These are phyloP conservation scores for Columbina picui DNA, from an alignment of 2,113 vertebrate genomes.

Conservation along the genomic window DNA sequence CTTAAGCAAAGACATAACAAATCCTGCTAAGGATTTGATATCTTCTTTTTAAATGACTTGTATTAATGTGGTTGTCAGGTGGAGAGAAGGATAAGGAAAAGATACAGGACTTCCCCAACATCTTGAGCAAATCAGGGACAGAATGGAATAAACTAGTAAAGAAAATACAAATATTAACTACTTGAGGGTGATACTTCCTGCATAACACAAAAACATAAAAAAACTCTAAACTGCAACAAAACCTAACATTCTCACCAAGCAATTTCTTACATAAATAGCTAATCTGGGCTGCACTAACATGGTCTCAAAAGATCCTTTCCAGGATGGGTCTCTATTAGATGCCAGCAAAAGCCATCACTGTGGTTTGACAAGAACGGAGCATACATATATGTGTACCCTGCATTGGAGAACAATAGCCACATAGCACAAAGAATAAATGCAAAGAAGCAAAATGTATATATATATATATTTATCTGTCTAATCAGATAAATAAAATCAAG, in stretches of 20 bases:
- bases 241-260: neutral
- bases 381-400: rapidly evolving
- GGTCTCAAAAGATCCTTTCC: neutral
- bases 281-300: neutral
- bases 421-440: neutral
- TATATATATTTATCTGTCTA: neutral
- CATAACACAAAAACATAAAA: neutral
- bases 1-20: neutral
- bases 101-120: neutral
- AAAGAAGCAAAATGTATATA: neutral
- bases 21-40: neutral
- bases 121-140: neutral
- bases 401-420: neutral
- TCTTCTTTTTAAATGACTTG: neutral
- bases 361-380: neutral
- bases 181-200: neutral
- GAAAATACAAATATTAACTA: neutral
- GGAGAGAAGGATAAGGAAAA: neutral
- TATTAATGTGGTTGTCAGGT: neutral
- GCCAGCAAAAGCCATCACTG: neutral
- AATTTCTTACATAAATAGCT: neutral
- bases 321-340: neutral
- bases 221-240: neutral
- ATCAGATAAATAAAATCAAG: neutral
- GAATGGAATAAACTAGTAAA: neutral